These are phyloP conservation scores for Pogonognathellus flavescens DNA, from an alignment of 1,140 invertebrate genomes.

Conservation along the genomic window DNA sequence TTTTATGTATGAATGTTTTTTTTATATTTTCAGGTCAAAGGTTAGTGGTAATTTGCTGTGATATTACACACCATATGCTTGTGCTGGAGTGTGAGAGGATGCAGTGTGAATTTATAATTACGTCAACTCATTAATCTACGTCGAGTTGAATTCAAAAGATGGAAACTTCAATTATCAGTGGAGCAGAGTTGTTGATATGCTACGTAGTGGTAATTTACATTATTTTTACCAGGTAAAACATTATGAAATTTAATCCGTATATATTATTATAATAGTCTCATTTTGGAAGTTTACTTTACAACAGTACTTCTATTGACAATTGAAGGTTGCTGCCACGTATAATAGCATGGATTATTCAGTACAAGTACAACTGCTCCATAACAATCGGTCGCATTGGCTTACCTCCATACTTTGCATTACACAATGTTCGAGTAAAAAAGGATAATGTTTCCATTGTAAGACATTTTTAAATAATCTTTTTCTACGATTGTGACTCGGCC, in stretches of 20 bases:
- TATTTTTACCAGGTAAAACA: slow-evolving; percentile 56
- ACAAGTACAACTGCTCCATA: slow-evolving; percentile 65
- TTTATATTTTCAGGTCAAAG: too few relatives aligned
- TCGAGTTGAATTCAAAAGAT: neutral
- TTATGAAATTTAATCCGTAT: neutral
- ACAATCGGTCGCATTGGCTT: slow-evolving; percentile 64
- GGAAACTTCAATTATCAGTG: slow-evolving; percentile 32
- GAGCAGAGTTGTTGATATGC: slow-evolving; percentile 43
- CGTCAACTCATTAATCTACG: too few relatives aligned
- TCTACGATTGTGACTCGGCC: too few relatives aligned
- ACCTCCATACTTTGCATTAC: slow-evolving; percentile 58
- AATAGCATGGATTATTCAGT: slow-evolving; percentile 62
- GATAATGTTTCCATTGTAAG: slow-evolving; percentile 63
- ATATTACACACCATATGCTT: too few relatives aligned
- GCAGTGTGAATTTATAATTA: too few relatives aligned
- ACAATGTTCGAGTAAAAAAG: slow-evolving; percentile 61
- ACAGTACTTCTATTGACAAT: neutral
- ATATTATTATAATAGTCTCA: slow-evolving; percentile 4
- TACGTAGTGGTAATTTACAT: slow-evolving; percentile 53
- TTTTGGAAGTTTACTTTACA: neutral
- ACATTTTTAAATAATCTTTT: neutral
- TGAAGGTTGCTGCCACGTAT: slow-evolving; percentile 61
- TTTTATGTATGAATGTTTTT: too few relatives aligned
- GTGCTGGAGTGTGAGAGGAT: too few relatives aligned
- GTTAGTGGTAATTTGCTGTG: too few relatives aligned